Conservation (phyloP, 2,888 invertebrate genomes). For the Ichneumon xanthorius region DNA sequence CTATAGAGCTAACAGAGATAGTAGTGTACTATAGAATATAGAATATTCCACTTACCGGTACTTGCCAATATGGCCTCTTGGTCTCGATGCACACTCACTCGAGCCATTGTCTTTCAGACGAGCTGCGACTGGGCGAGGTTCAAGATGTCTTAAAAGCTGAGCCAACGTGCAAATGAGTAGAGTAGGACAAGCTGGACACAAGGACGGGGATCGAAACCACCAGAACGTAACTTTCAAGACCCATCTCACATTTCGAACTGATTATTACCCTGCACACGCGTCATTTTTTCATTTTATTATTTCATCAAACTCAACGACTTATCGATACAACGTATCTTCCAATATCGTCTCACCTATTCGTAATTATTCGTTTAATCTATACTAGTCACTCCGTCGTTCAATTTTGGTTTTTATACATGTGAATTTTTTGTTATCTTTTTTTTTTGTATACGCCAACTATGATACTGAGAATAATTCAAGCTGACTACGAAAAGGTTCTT, state of each 20-base stretch:
- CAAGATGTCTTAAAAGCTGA: conserved; percentile 53
- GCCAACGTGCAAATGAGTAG: conserved; percentile 62
- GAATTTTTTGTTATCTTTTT: conserved; percentile 17
- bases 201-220: conserved; percentile 20
- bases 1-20: conserved; percentile 36
- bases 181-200: conserved; percentile 15
- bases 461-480: conserved; percentile 58
- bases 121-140: conserved; percentile 46
- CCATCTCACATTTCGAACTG: conserved; percentile 14
- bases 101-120: conserved; percentile 57
- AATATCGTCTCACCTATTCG: conserved; percentile 40
- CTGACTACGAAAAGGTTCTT: conserved; percentile 52
- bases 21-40: conserved; percentile 22
- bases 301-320: conserved; percentile 69
- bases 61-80: conserved; percentile 41
- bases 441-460: conserved; percentile 43
- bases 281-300: conserved; percentile 65
- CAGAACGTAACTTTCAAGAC: background rate
- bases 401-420: conserved; percentile 52
- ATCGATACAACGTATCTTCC: conserved; percentile 63
- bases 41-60: conserved; percentile 50
- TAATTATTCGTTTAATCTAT: conserved; percentile 26
- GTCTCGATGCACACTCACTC: conserved; percentile 45
- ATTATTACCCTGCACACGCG: conserved; percentile 29
- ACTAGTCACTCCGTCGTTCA: conserved; percentile 26